Conservation (phyloP, 1,140 invertebrate species). For the Drosophila ananassae region DNA sequence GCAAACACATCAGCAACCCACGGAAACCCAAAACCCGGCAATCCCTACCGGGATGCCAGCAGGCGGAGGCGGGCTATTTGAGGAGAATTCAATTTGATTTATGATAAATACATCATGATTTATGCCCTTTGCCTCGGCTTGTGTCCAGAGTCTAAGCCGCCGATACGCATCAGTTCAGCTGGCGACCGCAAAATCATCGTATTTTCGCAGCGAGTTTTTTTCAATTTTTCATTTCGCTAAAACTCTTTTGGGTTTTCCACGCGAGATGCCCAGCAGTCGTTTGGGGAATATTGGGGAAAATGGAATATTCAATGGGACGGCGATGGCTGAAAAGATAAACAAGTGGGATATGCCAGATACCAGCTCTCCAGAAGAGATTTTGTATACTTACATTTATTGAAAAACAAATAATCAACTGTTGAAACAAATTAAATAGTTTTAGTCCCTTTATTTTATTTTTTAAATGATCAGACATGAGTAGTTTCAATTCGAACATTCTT, state of each 20-base stretch:
- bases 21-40: slow-evolving; percentile 9
- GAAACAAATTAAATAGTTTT: background rate
- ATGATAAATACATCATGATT: slow-evolving; percentile 80
- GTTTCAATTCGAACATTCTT: background rate
- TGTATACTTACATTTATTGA: background rate
- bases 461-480: background rate
- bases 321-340: background rate
- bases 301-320: slow-evolving; percentile 10
- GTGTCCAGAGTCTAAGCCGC: slow-evolving; percentile 71
- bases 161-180: slow-evolving; percentile 50
- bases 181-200: slow-evolving; percentile 63
- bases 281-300: slow-evolving; percentile 9
- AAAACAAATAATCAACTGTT: slow-evolving; percentile 1
- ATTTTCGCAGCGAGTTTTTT: slow-evolving; percentile 50
- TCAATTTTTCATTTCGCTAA: slow-evolving; percentile 73
- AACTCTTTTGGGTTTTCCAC: slow-evolving; percentile 50
- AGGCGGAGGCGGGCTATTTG: slow-evolving; percentile 20
- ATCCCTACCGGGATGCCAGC: slow-evolving; percentile 17
- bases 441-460: background rate
- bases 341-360: background rate
- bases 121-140: slow-evolving; percentile 70
- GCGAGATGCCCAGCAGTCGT: slow-evolving; percentile 8
- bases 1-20: slow-evolving; percentile 41
- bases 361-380: background rate
- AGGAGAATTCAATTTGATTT: slow-evolving; percentile 77